Conservation (phyloP, 2,888 invertebrate species). For the Acronicta alni region DNA sequence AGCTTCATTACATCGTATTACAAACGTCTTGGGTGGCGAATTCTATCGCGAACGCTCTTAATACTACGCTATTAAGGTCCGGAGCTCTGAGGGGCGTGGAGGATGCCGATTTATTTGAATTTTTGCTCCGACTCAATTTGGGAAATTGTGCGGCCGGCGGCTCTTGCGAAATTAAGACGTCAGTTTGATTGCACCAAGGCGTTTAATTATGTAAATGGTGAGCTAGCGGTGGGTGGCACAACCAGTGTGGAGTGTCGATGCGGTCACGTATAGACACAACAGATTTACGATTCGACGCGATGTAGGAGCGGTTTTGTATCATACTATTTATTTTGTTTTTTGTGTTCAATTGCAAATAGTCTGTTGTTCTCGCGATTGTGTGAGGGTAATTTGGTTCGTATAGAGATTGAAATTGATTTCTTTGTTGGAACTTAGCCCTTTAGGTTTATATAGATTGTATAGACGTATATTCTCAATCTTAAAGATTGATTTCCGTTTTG, state of each 20-base stretch:
- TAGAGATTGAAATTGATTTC: slow-evolving; percentile 21
- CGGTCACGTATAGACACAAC: slow-evolving; percentile 82
- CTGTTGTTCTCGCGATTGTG: slow-evolving; percentile 34
- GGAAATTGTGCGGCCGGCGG: slow-evolving; percentile 88
- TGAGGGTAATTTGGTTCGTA: slow-evolving; percentile 28
- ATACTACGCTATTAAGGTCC: slow-evolving; percentile 83
- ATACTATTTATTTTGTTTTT: slow-evolving; percentile 53
- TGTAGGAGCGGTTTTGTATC: slow-evolving; percentile 43
- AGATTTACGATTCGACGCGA: slow-evolving; percentile 75
- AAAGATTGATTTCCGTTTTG: too few species aligned
- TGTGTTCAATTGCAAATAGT: slow-evolving; percentile 38
- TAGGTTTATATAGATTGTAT: background rate
- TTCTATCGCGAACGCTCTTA: slow-evolving; percentile 88
- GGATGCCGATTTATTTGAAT: slow-evolving; percentile 87
- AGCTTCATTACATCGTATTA: slow-evolving; percentile 89
- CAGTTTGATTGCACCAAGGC: slow-evolving; percentile 86
- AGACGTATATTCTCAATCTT: too few species aligned
- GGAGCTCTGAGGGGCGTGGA: slow-evolving; percentile 67
- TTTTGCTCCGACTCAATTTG: slow-evolving; percentile 88
- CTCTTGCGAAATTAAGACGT: slow-evolving; percentile 88
- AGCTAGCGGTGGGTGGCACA: slow-evolving; percentile 85
- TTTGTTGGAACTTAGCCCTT: background rate
- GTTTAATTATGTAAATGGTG: slow-evolving; percentile 89
- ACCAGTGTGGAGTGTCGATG: slow-evolving; percentile 77
- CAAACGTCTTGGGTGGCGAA: slow-evolving; percentile 89